phyloP scores from a whole-genome alignment of 1,140 invertebrate species.

The Drosophila melanica region DNA sequence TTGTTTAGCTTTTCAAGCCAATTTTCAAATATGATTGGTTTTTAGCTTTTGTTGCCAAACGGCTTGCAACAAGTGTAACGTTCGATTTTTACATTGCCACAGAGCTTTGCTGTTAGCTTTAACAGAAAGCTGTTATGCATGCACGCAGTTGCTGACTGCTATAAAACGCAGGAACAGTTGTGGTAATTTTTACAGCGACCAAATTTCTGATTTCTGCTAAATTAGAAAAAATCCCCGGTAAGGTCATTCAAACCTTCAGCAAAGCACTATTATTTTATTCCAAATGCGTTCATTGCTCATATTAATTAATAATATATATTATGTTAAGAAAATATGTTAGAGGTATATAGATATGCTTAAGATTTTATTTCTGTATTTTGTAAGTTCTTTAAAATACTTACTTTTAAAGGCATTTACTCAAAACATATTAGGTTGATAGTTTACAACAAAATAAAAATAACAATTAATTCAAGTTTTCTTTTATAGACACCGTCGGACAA shows the following conservation, averaged over 20 bases:
- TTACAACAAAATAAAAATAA: too few relatives aligned
- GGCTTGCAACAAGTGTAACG: constrained; percentile 26
- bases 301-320: not conserved
- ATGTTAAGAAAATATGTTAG: not conserved
- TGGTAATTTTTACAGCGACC: constrained; percentile 5
- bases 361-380: too few relatives aligned
- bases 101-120: constrained; percentile 25
- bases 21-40: constrained; percentile 10
- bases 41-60: not conserved
- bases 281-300: constrained; percentile 5
- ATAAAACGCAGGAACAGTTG: not conserved
- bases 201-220: constrained; percentile 3
- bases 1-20: constrained; percentile 34
- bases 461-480: too few relatives aligned
- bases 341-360: too few relatives aligned
- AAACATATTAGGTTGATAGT: too few relatives aligned
- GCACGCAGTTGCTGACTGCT: constrained; percentile 28
- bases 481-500: too few relatives aligned
- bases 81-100: not conserved
- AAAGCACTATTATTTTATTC: not conserved
- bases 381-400: not conserved
- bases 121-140: constrained; percentile 18
- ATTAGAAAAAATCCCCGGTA: constrained; percentile 20
- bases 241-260: constrained; percentile 12
- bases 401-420: not conserved